Conservation (phyloP, 2,797 vertebrate genomes). For the Catamblyrhynchus diadema region DNA sequence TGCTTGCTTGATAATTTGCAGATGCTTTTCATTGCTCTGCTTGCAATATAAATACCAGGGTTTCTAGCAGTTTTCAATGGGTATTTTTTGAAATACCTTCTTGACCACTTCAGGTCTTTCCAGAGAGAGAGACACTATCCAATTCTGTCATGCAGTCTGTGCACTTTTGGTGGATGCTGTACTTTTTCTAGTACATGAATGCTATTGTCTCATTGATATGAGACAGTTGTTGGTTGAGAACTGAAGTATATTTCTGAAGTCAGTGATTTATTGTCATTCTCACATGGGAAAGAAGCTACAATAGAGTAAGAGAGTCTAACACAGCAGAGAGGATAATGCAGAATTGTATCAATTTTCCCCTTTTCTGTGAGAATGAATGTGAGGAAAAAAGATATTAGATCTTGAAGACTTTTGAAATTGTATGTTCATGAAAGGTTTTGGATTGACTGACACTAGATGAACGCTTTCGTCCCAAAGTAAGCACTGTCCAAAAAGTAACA, state of each 20-base stretch:
- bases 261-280: neutral
- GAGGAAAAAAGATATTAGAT: rapidly evolving
- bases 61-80: neutral
- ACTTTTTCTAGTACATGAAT: neutral
- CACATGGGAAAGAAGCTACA: neutral
- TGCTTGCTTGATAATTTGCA: neutral
- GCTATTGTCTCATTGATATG: neutral
- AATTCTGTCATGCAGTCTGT: neutral
- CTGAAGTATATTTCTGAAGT: neutral
- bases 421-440: neutral
- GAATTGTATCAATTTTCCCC: neutral
- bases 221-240: neutral
- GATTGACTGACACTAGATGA: neutral
- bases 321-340: neutral
- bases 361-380: neutral
- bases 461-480: neutral
- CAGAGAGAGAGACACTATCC: neutral
- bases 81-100: neutral
- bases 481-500: neutral
- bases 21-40: neutral
- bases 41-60: neutral
- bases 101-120: neutral
- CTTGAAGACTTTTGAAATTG: neutral
- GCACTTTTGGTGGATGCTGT: neutral
- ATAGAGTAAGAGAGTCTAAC: neutral